Percentiles rank a stretch among this genome's conserved stretches.
Evolutionary conservation across 2,888 invertebrate genomes (phyloP).

Genomic region (Noctua pronuba): DNA sequence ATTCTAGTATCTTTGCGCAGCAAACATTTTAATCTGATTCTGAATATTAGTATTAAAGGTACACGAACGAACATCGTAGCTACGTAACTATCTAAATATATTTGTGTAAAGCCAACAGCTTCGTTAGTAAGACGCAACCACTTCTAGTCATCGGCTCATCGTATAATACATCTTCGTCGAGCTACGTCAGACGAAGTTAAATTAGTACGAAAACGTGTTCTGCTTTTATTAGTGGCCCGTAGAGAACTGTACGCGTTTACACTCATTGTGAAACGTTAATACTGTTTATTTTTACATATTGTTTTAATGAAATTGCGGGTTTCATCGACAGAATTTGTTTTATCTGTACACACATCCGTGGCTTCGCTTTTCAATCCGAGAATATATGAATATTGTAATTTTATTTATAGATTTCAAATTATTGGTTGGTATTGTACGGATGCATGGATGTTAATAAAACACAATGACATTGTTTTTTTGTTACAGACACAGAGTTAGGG

Average conservation of each 20-base stretch:
- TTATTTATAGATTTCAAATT: slow-evolving; percentile 25
- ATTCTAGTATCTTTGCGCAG: neutral
- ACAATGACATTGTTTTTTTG: neutral
- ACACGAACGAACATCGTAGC: slow-evolving; percentile 2
- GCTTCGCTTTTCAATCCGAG: slow-evolving; percentile 17
- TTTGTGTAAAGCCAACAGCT: slow-evolving; percentile 25
- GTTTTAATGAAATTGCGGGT: slow-evolving; percentile 52
- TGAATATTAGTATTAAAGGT: slow-evolving; percentile 7
- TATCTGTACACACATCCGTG: slow-evolving; percentile 28
- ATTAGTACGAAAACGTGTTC: slow-evolving; percentile 82
- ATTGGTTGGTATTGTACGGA: neutral
- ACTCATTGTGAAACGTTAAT: slow-evolving; percentile 72
- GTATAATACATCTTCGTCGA: slow-evolving; percentile 63
- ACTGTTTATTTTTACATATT: slow-evolving; percentile 65
- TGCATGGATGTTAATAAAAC: neutral
- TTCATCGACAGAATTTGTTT: slow-evolving; percentile 37
- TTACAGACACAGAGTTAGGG: neutral
- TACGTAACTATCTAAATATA: slow-evolving; percentile 34
- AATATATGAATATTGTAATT: slow-evolving; percentile 32
- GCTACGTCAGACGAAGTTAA: slow-evolving; percentile 78
- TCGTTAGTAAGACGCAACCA: slow-evolving; percentile 53
- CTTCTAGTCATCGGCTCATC: slow-evolving; percentile 52
- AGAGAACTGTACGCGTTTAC: slow-evolving; percentile 73
- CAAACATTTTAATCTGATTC: neutral
- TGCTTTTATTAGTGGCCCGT: slow-evolving; percentile 76